Conservation (phyloP, 37 sponge, comb jelly and placozoan genomes). For the Haliclona indistincta region DNA sequence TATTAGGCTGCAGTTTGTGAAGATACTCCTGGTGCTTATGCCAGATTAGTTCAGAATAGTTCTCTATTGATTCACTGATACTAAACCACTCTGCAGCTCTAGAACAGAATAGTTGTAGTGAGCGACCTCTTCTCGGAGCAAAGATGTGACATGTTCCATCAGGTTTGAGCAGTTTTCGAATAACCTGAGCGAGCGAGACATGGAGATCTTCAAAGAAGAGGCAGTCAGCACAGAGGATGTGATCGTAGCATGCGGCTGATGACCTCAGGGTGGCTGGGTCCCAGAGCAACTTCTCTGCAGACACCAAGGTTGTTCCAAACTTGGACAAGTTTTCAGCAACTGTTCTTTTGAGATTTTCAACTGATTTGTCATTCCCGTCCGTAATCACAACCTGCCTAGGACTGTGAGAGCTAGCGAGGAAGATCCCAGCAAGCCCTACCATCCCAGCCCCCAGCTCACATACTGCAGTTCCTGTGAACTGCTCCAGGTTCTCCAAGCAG, state of each 20-base stretch:
- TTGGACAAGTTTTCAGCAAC: slow-evolving; percentile 6
- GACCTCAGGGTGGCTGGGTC: slow-evolving; percentile 7
- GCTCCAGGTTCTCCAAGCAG: slow-evolving; percentile 34
- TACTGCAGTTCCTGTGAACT: slow-evolving; percentile 33
- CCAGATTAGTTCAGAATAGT: slow-evolving; percentile 46
- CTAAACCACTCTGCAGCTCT: slow-evolving; percentile 23
- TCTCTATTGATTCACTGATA: slow-evolving; percentile 6
- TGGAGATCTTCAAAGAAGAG: slow-evolving; percentile 60
- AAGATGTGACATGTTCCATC: slow-evolving; percentile 41
- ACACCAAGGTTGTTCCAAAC: slow-evolving; percentile 9
- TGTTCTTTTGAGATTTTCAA: slow-evolving; percentile 38
- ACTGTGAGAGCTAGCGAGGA: slow-evolving; percentile 35
- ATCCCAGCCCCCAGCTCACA: slow-evolving; percentile 84
- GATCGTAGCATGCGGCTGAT: slow-evolving; percentile 29
- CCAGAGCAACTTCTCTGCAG: slow-evolving; percentile 46
- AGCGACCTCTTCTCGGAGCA: slow-evolving; percentile 52
- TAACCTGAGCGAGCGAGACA: slow-evolving; percentile 2
- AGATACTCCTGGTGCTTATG: slow-evolving; percentile 19
- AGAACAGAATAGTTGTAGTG: slow-evolving; percentile 47
- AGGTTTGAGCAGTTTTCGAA: slow-evolving; percentile 37
- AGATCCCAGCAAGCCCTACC: slow-evolving; percentile 74
- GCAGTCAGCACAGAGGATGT: slow-evolving; percentile 68
- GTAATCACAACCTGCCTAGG: slow-evolving; percentile 54
- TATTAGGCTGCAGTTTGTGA: not conserved
- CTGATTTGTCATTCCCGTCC: slow-evolving; percentile 60